phyloP scores from a whole-genome alignment of 2,888 invertebrate genomes.

The Hartigia nigra region DNA sequence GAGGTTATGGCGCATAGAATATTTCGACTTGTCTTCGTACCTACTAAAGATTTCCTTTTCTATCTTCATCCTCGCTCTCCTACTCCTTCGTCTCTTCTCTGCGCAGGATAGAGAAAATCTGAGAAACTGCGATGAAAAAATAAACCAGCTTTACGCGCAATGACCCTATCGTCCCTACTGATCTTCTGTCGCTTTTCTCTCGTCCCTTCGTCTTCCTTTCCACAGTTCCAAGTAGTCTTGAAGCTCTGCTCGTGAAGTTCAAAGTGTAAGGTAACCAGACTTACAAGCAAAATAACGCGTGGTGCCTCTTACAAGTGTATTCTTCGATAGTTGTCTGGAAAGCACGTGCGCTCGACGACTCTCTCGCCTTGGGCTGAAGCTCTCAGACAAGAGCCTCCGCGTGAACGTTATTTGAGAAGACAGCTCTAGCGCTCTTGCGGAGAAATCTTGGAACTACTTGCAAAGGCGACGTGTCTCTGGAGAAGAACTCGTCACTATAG shows the following conservation, averaged over 20 bases:
- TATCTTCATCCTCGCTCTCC: neutral
- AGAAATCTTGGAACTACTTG: conserved; percentile 17
- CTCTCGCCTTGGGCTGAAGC: neutral
- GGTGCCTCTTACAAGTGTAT: neutral
- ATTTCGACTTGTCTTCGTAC: neutral
- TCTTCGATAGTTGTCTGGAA: neutral
- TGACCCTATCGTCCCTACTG: neutral
- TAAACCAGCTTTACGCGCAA: neutral
- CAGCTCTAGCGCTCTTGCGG: conserved; percentile 32
- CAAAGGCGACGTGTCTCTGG: neutral
- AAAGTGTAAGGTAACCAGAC: neutral
- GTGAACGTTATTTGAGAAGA: conserved; percentile 26
- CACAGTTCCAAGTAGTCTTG: neutral
- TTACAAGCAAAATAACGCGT: neutral
- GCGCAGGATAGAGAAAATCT: neutral
- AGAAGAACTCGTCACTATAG: neutral
- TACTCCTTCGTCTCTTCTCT: neutral
- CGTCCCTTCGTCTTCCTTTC: neutral
- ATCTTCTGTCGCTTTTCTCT: neutral
- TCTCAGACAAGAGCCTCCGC: conserved; percentile 26
- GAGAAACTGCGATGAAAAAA: neutral
- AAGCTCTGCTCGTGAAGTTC: neutral
- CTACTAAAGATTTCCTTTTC: neutral
- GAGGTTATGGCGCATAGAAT: neutral
- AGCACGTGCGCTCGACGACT: neutral